Percentiles rank a stretch among this genome's conserved stretches.
Conservation (phyloP, 2,888 invertebrate species). For the Trissoscelio sp. region DNA sequence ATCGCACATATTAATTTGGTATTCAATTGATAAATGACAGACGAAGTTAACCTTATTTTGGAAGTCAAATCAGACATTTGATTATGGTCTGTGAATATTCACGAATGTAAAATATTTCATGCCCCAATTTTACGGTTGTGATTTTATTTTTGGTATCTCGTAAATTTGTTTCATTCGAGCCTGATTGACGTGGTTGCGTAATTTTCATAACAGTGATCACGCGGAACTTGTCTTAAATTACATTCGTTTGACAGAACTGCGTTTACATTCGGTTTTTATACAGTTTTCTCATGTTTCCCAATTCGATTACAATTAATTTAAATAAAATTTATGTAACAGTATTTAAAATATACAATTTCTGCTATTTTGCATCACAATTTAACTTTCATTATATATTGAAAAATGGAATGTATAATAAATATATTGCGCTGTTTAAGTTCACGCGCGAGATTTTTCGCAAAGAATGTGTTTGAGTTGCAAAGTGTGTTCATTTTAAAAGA, state of each 20-base stretch:
- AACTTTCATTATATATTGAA: not conserved
- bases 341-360: slow-evolving; percentile 12
- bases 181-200: slow-evolving; percentile 14
- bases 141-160: slow-evolving; percentile 1
- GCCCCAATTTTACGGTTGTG: not conserved
- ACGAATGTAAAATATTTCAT: not conserved
- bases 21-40: slow-evolving; percentile 10
- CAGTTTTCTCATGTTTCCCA: not conserved
- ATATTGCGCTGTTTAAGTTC: slow-evolving; percentile 13
- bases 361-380: slow-evolving; percentile 8
- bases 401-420: slow-evolving; percentile 19
- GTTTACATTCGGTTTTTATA: slow-evolving; percentile 7
- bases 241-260: not conserved
- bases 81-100: slow-evolving; percentile 35
- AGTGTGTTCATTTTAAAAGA: slow-evolving; percentile 15
- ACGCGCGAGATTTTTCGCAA: slow-evolving; percentile 4
- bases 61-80: slow-evolving; percentile 11
- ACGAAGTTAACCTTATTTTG: slow-evolving; percentile 20
- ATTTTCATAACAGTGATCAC: slow-evolving; percentile 26
- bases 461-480: slow-evolving; percentile 7
- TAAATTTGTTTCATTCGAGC: slow-evolving; percentile 9
- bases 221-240: slow-evolving; percentile 25
- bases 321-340: not conserved
- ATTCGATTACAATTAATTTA: not conserved
- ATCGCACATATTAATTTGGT: slow-evolving; percentile 5